These are phyloP conservation scores for Tyrophagus putrescentiae DNA, from an alignment of 1,140 invertebrate species.

Conservation along the genomic window DNA sequence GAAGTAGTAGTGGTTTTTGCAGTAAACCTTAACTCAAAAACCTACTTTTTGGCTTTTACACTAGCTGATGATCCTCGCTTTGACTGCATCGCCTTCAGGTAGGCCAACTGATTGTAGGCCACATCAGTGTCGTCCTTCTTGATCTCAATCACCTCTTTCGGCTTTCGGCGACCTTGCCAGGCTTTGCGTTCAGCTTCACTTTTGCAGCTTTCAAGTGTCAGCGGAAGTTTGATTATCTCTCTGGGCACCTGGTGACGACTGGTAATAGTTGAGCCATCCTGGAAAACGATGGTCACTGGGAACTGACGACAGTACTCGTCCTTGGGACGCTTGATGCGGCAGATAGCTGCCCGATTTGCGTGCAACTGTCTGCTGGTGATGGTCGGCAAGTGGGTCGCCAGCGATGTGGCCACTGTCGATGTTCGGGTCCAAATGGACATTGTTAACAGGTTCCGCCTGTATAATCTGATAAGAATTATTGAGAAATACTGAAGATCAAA, in stretches of 20 bases:
- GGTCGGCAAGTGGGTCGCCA: too few species aligned
- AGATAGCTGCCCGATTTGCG: slow-evolving; percentile 49
- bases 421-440: too few species aligned
- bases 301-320: slow-evolving; percentile 49
- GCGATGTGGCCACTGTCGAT: too few species aligned
- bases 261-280: slow-evolving; percentile 67
- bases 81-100: slow-evolving; percentile 8
- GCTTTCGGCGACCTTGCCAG: slow-evolving; percentile 6
- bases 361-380: slow-evolving; percentile 30
- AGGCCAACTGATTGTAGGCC: slow-evolving; percentile 4
- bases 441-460: too few species aligned
- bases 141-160: slow-evolving; percentile 6
- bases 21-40: too few species aligned
- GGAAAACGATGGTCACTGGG: slow-evolving; percentile 53
- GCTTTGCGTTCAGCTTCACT: slow-evolving; percentile 2
- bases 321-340: slow-evolving; percentile 47
- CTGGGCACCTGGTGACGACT: slow-evolving; percentile 65
- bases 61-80: too few species aligned
- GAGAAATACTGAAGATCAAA: too few species aligned
- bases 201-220: slow-evolving; percentile 11
- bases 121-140: slow-evolving; percentile 18
- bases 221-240: slow-evolving; percentile 57
- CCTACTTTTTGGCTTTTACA: too few species aligned
- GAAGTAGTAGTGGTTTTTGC: background rate
- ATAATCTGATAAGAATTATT: too few species aligned